phyloP scores from a whole-genome alignment of 2,797 vertebrate species.

The Mus spretus region DNA sequence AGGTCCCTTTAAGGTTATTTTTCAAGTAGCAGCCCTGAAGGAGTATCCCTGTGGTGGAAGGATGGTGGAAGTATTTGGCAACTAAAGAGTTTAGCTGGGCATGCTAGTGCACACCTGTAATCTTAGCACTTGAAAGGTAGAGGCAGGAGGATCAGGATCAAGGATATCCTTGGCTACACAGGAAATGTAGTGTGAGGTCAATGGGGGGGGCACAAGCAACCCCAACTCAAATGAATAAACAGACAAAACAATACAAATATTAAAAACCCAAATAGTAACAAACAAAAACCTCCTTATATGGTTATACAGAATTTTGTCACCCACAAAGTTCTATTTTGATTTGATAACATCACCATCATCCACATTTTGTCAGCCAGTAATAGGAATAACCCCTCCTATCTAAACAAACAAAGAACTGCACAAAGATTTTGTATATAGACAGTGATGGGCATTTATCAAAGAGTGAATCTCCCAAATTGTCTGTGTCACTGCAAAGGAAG shows the following conservation, averaged over 20 bases:
- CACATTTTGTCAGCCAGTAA: slow-evolving; percentile 5
- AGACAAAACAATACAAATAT: background rate
- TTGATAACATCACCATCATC: slow-evolving; percentile 44
- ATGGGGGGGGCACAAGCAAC: background rate
- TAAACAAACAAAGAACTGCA: background rate
- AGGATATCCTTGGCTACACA: background rate
- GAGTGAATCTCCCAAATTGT: slow-evolving; percentile 23
- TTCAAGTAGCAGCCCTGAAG: slow-evolving; percentile 27
- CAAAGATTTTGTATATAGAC: background rate
- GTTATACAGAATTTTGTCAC: slow-evolving; percentile 4
- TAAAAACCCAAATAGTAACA: background rate
- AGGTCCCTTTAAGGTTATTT: background rate
- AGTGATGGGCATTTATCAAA: slow-evolving; percentile 21
- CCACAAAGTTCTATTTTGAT: background rate
- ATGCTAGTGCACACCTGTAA: background rate
- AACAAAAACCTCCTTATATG: background rate
- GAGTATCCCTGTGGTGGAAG: background rate
- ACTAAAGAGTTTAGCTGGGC: background rate
- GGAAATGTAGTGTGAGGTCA: background rate
- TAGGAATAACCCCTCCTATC: background rate
- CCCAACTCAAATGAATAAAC: background rate
- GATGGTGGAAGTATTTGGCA: slow-evolving; percentile 6
- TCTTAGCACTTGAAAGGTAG: background rate
- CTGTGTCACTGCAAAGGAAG: slow-evolving; percentile 39
- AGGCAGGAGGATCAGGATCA: background rate